Evolutionary conservation across 2,113 vertebrate species (phyloP).

Genomic region (Trogon melanurus): DNA sequence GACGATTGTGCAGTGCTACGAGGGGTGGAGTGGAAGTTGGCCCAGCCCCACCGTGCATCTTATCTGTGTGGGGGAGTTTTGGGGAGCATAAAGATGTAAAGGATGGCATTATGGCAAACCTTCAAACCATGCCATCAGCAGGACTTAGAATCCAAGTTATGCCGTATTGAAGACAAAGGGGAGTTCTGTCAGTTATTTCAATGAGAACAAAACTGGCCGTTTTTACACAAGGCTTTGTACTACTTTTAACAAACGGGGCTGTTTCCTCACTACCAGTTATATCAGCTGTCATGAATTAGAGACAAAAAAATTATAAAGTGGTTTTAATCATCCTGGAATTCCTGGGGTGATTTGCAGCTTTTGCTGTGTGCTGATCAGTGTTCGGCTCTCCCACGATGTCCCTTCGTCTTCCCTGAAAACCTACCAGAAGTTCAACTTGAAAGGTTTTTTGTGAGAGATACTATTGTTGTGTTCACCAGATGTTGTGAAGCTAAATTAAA

Average conservation of each 20-base stretch:
- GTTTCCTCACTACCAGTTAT: background rate
- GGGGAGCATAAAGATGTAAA: background rate
- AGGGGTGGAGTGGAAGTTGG: background rate
- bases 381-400: background rate
- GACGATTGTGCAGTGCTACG: background rate
- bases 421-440: background rate
- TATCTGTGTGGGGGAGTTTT: background rate
- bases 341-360: background rate
- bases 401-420: background rate
- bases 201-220: background rate
- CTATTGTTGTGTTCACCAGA: constrained; percentile 47
- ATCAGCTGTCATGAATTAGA: background rate
- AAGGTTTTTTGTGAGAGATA: background rate
- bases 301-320: background rate
- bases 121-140: background rate
- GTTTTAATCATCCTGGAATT: background rate
- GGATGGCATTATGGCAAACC: background rate
- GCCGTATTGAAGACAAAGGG: background rate
- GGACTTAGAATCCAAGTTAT: background rate
- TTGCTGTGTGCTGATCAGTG: background rate
- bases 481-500: constrained; percentile 52
- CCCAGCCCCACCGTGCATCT: background rate
- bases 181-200: background rate
- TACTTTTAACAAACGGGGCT: background rate
- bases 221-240: background rate